phyloP scores from a whole-genome alignment of 2,797 vertebrate genomes.

The Gymnodraco acuticeps region DNA sequence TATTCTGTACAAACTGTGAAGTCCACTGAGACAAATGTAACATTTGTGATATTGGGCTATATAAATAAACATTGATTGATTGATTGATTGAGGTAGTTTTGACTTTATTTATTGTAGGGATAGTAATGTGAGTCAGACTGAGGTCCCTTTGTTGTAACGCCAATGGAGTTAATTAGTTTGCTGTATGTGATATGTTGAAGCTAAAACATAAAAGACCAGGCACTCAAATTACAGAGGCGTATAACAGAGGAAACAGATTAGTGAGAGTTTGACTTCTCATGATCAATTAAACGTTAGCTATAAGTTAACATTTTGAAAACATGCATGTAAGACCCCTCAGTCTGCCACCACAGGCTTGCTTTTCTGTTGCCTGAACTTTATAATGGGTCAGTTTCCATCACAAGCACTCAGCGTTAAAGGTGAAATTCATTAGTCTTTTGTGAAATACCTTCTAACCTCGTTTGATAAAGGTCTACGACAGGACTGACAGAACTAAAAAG shows the following conservation, averaged over 20 bases:
- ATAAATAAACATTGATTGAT: too few species aligned
- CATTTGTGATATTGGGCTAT: too few species aligned
- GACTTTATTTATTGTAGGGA: too few species aligned
- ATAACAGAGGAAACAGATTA: slow-evolving; percentile 9
- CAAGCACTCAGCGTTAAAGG: slow-evolving; percentile 57
- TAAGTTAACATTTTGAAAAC: slow-evolving; percentile 67
- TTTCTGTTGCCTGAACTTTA: slow-evolving; percentile 68
- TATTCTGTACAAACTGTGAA: too few species aligned
- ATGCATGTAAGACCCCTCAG: slow-evolving; percentile 74
- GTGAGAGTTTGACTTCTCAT: slow-evolving; percentile 23
- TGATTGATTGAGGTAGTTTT: too few species aligned
- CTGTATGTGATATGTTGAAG: neutral
- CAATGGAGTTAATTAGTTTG: neutral
- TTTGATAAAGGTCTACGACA: slow-evolving; percentile 5
- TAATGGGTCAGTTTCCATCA: slow-evolving; percentile 71
- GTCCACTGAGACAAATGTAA: too few species aligned
- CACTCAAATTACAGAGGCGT: neutral
- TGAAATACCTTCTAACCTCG: slow-evolving; percentile 32
- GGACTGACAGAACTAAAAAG: neutral
- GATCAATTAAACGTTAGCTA: slow-evolving; percentile 56
- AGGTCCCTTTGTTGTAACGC: too few species aligned
- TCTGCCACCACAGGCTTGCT: slow-evolving; percentile 61
- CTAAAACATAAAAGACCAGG: neutral
- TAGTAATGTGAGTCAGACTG: too few species aligned
- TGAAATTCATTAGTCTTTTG: slow-evolving; percentile 70